Evolutionary conservation across 1,140 invertebrate species (phyloP), one percentile per base, ranked within the genome.

Genomic region (Cyphomyrmex costatus): DNA sequence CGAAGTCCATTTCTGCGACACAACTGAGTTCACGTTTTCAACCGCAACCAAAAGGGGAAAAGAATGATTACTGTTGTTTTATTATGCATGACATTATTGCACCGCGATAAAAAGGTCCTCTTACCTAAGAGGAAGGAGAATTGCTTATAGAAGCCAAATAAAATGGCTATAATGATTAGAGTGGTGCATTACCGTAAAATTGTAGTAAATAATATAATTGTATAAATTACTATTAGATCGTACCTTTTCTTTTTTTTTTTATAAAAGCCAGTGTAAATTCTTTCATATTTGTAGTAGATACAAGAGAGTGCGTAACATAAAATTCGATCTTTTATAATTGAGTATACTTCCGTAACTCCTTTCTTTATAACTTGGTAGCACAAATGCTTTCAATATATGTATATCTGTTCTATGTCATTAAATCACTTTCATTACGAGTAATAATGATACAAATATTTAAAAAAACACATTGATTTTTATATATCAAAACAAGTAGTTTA

Each of bases 1-100:
- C 82, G 16, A 56, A 24, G 56, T 88, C 63, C 87, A 88, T 88
- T 1, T 70, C 16, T 53, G 51, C 3, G 21, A 49, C 6, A 16
- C 12, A 27, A 61, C n/a, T 65, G 53, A 27, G 0, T 8, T 2
- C 5, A 12, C 0, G 21, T 82, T 58, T 71, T 46, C 6, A 2
- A 42, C 5, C 30, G 30, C 61, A 30, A 14, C 3, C 16, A 27
- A 36, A 12, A 71, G 33, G 12, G 6, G 14, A 71, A 71, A 1
- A 30, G 7, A 7, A 58, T 30, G 4, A 71, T 60, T 71, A 14
- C 14, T 12, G 3, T 6, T 36, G 24, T 42, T 82, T 58, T 0
- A 82, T 82, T 73, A 82, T 82, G 51, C 53, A 82, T 60, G 42
- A 60, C 10, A 51, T 73, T 82, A 73, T 79, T 71, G 16, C 33